A percentile compares a stretch with the other conserved stretches of the same genome.
Evolutionary conservation across 1,140 invertebrate species (phyloP).

Genomic region (Diachasmimorpha longicaudata): DNA sequence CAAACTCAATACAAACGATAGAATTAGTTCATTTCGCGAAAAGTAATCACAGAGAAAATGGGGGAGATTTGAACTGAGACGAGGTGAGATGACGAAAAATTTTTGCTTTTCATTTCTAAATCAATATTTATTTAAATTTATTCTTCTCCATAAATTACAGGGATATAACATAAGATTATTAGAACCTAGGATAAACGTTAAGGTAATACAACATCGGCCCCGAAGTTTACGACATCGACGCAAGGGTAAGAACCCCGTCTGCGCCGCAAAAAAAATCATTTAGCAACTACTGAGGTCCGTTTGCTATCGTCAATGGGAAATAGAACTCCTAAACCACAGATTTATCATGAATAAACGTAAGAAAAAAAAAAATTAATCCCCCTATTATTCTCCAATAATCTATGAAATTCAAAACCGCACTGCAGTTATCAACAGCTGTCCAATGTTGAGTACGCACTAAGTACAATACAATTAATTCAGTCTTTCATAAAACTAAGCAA

Average conservation of each 20-base stretch:
- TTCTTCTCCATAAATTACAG: neutral
- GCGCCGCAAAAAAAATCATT: no score
- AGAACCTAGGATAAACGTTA: neutral
- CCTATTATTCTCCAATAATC: neutral
- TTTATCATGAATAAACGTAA: neutral
- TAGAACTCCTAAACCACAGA: neutral
- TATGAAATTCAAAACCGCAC: neutral
- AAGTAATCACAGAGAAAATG: no score
- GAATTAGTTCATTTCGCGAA: no score
- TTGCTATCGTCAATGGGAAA: no score
- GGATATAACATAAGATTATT: neutral
- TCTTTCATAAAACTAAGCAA: constrained; percentile 32
- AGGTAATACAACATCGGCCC: neutral
- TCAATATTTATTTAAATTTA: neutral
- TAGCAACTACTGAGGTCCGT: no score
- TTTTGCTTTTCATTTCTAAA: neutral
- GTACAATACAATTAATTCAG: constrained; percentile 35
- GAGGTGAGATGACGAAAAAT: no score
- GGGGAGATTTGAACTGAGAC: no score
- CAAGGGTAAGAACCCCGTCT: no score
- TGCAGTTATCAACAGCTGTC: constrained; percentile 4
- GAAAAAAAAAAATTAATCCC: neutral
- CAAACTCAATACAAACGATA: no score
- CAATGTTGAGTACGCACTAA: constrained; percentile 20
- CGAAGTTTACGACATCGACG: neutral